A percentile compares a stretch with the other conserved stretches of the same genome.
phyloP scores from a whole-genome alignment of 1,140 invertebrate species.

The Meteorus sp. region DNA sequence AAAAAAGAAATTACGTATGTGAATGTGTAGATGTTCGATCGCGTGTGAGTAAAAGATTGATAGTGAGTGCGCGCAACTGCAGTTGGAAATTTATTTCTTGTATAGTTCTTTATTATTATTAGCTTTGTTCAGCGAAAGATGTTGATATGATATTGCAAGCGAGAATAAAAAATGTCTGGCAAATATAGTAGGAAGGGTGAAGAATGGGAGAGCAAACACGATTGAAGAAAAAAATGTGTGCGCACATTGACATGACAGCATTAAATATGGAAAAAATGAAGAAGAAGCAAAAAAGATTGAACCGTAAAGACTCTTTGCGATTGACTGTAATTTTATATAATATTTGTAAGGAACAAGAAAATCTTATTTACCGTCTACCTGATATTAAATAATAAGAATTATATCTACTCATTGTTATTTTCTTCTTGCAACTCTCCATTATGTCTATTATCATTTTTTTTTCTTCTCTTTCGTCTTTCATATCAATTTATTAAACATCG shows the following conservation, averaged over 20 bases:
- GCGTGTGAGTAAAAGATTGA: too few relatives aligned
- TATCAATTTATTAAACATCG: too few relatives aligned
- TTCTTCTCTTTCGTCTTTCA: too few relatives aligned
- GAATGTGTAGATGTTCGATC: too few relatives aligned
- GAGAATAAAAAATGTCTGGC: too few relatives aligned
- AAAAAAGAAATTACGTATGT: too few relatives aligned
- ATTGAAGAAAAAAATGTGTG: neutral
- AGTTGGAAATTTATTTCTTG: too few relatives aligned
- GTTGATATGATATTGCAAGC: too few relatives aligned
- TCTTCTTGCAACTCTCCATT: neutral
- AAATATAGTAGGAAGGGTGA: too few relatives aligned
- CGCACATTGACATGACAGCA: neutral
- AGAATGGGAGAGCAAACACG: slow-evolving; percentile 15
- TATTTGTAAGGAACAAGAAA: slow-evolving; percentile 58
- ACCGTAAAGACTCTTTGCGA: slow-evolving; percentile 43
- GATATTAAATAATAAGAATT: slow-evolving; percentile 56
- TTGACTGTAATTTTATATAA: slow-evolving; percentile 60
- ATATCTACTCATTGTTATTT: slow-evolving; percentile 1
- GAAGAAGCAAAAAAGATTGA: slow-evolving; percentile 17
- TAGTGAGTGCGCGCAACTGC: too few relatives aligned
- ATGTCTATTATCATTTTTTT: neutral
- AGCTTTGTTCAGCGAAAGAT: neutral
- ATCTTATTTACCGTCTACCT: slow-evolving; percentile 58
- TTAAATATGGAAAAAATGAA: neutral
- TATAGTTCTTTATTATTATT: too few relatives aligned